Evolutionary conservation across 2,888 invertebrate species (phyloP).

Genomic region (Oligia fasciuncula): DNA sequence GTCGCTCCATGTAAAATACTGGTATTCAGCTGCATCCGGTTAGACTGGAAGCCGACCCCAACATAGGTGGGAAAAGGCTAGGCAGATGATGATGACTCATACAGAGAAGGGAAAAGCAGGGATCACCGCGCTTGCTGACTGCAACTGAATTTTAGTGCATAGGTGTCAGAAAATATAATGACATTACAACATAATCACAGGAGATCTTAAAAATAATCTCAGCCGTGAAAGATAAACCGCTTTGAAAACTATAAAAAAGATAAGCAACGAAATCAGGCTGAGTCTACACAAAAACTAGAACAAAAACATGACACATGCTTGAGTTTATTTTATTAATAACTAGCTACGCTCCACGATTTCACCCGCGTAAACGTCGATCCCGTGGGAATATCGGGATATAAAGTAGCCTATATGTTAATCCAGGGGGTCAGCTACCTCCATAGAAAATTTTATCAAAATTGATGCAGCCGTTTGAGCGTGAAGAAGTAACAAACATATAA

Average conservation of each 20-base stretch:
- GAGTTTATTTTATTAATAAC: background rate
- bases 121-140: background rate
- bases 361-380: too few relatives aligned
- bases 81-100: background rate
- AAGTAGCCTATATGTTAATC: too few relatives aligned
- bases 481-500: too few relatives aligned
- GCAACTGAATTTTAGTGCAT: background rate
- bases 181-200: background rate
- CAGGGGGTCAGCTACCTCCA: too few relatives aligned
- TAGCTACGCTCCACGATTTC: too few relatives aligned
- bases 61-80: too few relatives aligned
- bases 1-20: too few relatives aligned
- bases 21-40: too few relatives aligned
- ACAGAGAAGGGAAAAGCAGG: background rate
- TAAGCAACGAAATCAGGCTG: slow-evolving; percentile 34
- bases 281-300: slow-evolving; percentile 32
- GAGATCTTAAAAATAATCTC: background rate
- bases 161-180: background rate
- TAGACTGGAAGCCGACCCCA: too few relatives aligned
- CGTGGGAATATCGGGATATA: too few relatives aligned
- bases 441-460: too few relatives aligned
- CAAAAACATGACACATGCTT: slow-evolving; percentile 15
- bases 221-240: background rate
- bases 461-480: too few relatives aligned
- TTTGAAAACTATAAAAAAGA: slow-evolving; percentile 8